Evolutionary conservation across 2,797 vertebrate genomes (phyloP).

Genomic region (Ispidina picta): DNA sequence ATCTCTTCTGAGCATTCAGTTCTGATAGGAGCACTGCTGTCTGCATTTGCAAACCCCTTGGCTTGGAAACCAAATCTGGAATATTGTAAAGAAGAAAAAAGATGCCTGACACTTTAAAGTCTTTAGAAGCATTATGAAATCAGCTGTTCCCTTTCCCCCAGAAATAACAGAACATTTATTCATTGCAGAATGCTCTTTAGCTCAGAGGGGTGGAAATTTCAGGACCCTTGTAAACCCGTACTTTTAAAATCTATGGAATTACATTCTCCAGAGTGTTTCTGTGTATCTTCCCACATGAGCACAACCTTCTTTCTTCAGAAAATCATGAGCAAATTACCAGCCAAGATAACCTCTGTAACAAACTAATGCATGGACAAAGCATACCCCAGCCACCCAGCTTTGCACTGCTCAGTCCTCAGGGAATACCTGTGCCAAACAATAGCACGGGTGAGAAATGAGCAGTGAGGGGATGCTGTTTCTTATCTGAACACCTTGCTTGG

Average conservation of each 20-base stretch:
- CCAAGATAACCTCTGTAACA: background rate
- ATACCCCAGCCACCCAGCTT: background rate
- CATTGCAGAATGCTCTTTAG: background rate
- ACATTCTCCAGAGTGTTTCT: background rate
- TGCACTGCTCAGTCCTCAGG: background rate
- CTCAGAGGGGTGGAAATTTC: constrained; percentile 37
- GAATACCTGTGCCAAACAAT: background rate
- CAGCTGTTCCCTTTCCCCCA: background rate
- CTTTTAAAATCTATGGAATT: background rate
- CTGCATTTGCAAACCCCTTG: constrained; percentile 4
- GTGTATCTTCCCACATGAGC: background rate
- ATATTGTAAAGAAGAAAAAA: constrained; percentile 28
- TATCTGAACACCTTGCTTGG: background rate
- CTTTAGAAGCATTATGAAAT: background rate
- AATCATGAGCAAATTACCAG: background rate
- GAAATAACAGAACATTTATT: constrained; percentile 20
- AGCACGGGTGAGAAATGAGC: background rate
- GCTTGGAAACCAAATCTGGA: constrained; percentile 15
- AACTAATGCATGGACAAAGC: background rate
- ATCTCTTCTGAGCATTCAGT: background rate
- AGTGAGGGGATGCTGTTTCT: background rate
- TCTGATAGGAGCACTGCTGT: background rate
- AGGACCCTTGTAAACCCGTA: background rate
- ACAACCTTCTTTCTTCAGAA: background rate
- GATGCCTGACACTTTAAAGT: background rate